These are phyloP conservation scores for Bembecia ichneumoniformis DNA, from an alignment of 2,888 invertebrate species.

Conservation along the genomic window DNA sequence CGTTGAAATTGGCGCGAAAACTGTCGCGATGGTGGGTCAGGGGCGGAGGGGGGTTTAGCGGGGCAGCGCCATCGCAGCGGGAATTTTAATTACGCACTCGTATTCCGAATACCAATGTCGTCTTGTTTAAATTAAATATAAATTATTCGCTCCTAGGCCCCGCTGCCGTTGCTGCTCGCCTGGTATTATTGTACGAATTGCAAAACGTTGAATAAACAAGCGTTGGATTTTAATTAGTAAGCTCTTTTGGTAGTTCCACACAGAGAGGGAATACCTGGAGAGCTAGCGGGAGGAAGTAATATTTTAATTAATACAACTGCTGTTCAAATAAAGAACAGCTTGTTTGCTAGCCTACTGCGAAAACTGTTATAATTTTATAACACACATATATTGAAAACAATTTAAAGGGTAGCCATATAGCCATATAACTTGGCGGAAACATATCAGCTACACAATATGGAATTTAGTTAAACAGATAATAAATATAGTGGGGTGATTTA, in stretches of 20 bases:
- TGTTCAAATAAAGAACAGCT: conserved; percentile 18
- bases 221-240: conserved; percentile 56
- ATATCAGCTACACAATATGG: no score
- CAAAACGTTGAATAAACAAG: conserved; percentile 59
- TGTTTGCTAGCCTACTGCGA: conserved; percentile 17
- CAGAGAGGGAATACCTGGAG: neutral
- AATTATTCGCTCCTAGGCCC: conserved; percentile 70
- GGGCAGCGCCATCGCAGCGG: conserved; percentile 54
- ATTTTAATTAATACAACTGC: conserved; percentile 22
- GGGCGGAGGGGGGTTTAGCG: conserved; percentile 17
- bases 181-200: conserved; percentile 51
- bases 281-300: neutral
- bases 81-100: conserved; percentile 73
- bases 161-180: conserved; percentile 56
- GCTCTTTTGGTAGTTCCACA: conserved; percentile 20
- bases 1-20: conserved; percentile 74
- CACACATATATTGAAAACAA: no score
- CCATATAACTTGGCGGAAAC: no score
- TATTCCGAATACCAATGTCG: conserved; percentile 72
- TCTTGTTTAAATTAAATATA: conserved; percentile 73
- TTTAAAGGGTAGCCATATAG: no score
- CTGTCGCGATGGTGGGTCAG: conserved; percentile 51
- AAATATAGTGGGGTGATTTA: no score
- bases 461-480: no score
- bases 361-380: no score